Evolutionary conservation across 2,888 invertebrate genomes (phyloP), one percentile per base, ranked within the genome.

Genomic region (Ischnus inquisitorius): DNA sequence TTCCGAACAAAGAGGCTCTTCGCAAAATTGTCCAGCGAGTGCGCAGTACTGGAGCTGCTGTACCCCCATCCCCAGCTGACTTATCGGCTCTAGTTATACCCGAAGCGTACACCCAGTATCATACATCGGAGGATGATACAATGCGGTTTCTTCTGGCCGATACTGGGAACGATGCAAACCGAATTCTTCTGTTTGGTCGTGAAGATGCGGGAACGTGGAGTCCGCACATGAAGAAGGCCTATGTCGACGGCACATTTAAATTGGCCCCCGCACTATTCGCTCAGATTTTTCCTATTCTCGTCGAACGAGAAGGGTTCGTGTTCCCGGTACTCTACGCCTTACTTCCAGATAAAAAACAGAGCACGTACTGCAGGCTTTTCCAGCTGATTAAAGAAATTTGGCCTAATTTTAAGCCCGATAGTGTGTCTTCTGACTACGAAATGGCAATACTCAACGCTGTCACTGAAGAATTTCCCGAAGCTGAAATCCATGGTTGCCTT

Each of bases 141-240:
- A 75, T 83, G 16, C 22, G 0, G 16, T 79, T 79, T 76, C 69
- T 83, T 39, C 65, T 83, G 57, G 79, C 64, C n/a, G 83, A 83
- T 34, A 83, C 79, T 16, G 75, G 75, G 22, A 79, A 75, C 14
- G 69, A 60, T 10, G 79, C 48, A 16, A 43, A 75, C 41, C 41
- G 79, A 22, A 79, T 83, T 48, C 64, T 83, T 2, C 14, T 83
- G 25, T 83, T 75, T 28, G 79, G 79, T 60, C 60, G 83, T 69
- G 75, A 83, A 43, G 83, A 83, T 78, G 67, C 68, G 3, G 16
- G 19, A 46, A 69, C 79, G n/a, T 79, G 79, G 83, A 79, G 79
- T 48, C n/a, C 10, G 5, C 5, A 28, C 4, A 78, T 54, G 72
- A 72, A 54, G 19, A 51, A 22, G 8, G n/a, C 48, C 8, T 48